Evolutionary conservation across 2,113 vertebrate species (phyloP).

Genomic region (Pionites leucogaster): DNA sequence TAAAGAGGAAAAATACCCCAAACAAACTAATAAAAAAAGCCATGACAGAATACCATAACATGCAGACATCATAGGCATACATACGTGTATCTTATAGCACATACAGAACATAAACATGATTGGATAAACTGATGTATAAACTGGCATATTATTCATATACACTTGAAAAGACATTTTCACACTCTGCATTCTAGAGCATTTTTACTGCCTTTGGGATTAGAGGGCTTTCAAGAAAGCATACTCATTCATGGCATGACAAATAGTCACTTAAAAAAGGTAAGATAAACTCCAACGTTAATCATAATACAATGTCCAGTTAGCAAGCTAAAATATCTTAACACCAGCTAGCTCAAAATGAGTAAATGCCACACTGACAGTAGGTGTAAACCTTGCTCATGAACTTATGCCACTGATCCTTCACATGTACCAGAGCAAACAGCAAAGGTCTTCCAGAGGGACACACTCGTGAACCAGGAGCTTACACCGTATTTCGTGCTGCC

Average conservation of each 20-base stretch:
- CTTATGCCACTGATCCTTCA: background rate
- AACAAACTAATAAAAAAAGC: background rate
- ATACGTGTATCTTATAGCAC: background rate
- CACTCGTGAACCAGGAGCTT: background rate
- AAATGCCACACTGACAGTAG: background rate
- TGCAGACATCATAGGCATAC: background rate
- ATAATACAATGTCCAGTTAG: background rate
- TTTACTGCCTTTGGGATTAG: background rate
- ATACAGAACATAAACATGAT: background rate
- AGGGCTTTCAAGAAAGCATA: background rate
- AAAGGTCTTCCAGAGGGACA: background rate
- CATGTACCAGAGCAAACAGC: background rate
- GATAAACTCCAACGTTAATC: background rate
- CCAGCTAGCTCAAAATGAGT: background rate
- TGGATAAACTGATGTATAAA: background rate
- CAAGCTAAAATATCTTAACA: background rate
- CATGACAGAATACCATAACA: background rate
- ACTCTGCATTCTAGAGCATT: background rate
- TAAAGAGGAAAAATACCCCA: background rate
- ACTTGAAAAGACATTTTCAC: background rate
- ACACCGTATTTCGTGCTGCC: background rate
- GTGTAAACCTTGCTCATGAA: background rate
- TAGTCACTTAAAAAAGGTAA: background rate
- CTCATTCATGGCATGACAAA: background rate
- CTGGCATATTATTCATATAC: background rate